A percentile compares a stretch with the other conserved stretches of the same genome.
phyloP scores from a whole-genome alignment of 2,797 vertebrate genomes.

The Echeneis naucrates region DNA sequence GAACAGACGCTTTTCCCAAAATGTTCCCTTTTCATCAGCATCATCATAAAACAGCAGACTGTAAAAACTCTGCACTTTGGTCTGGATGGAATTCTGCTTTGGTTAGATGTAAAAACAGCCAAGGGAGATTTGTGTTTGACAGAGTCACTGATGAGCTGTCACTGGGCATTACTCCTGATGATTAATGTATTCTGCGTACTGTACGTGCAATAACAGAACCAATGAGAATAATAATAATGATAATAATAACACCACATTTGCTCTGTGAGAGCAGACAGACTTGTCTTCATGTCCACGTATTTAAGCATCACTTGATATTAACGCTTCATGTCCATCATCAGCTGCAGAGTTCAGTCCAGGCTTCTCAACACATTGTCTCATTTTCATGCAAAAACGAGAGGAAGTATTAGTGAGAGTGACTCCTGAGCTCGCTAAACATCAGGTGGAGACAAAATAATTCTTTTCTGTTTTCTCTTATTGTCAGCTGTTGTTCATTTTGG shows the following conservation, averaged over 20 bases:
- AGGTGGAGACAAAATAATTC: slow-evolving; percentile 48
- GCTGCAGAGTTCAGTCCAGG: slow-evolving; percentile 23
- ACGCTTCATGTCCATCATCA: slow-evolving; percentile 15
- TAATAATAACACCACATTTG: slow-evolving; percentile 5
- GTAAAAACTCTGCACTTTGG: slow-evolving; percentile 27
- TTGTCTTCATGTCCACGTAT: slow-evolving; percentile 10
- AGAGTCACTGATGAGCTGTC: slow-evolving; percentile 32
- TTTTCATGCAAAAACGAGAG: slow-evolving; percentile 25
- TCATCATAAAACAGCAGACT: background rate
- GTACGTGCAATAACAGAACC: slow-evolving; percentile 40
- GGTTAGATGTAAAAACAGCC: slow-evolving; percentile 29
- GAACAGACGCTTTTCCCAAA: background rate
- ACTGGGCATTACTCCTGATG: slow-evolving; percentile 20
- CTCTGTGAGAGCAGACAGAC: background rate
- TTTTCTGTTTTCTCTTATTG: slow-evolving; percentile 9
- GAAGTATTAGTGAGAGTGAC: slow-evolving; percentile 48
- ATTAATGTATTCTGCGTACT: slow-evolving; percentile 41
- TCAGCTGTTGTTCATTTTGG: slow-evolving; percentile 60
- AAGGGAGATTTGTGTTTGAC: slow-evolving; percentile 12
- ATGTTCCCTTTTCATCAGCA: background rate
- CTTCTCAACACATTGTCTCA: slow-evolving; percentile 12
- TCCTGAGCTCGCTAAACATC: slow-evolving; percentile 37
- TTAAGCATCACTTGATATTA: slow-evolving; percentile 18
- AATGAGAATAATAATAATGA: slow-evolving; percentile 21
- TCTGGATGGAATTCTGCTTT: slow-evolving; percentile 18